Evolutionary conservation across 2,797 vertebrate genomes (phyloP).

Genomic region (Gallirallus australis): DNA sequence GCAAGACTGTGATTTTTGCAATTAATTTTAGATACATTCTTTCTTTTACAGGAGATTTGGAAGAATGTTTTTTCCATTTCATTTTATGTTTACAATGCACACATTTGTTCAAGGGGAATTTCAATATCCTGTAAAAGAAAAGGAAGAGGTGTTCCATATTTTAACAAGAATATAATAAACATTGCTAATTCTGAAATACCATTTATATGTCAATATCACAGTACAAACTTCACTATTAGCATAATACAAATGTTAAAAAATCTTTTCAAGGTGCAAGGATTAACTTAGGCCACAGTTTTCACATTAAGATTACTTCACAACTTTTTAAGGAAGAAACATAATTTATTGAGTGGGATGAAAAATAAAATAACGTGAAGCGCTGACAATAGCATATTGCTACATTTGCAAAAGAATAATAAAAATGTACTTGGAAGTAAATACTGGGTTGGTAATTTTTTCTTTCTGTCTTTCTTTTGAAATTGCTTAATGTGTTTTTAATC

Average conservation of each 20-base stretch:
- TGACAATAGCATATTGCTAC: neutral
- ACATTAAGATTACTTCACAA: neutral
- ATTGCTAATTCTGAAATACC: neutral
- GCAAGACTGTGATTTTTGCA: neutral
- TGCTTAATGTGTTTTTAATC: neutral
- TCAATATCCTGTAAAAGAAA: constrained; percentile 35
- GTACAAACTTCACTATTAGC: neutral
- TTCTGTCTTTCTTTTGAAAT: neutral
- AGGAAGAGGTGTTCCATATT: neutral
- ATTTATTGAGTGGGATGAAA: neutral
- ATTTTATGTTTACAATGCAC: neutral
- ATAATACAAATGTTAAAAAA: neutral
- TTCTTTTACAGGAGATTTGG: constrained; percentile 11
- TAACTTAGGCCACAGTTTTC: neutral
- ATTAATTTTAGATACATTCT: neutral
- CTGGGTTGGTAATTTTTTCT: neutral
- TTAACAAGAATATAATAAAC: neutral
- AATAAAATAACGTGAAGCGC: neutral
- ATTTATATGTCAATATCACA: neutral
- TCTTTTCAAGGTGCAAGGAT: neutral
- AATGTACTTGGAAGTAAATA: neutral
- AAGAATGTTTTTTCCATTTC: neutral
- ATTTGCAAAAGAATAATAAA: constrained; percentile 8
- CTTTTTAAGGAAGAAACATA: neutral
- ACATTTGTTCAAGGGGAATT: neutral